These are phyloP conservation scores for Corythaeola cristata DNA, from an alignment of 2,113 vertebrate species.

Conservation along the genomic window DNA sequence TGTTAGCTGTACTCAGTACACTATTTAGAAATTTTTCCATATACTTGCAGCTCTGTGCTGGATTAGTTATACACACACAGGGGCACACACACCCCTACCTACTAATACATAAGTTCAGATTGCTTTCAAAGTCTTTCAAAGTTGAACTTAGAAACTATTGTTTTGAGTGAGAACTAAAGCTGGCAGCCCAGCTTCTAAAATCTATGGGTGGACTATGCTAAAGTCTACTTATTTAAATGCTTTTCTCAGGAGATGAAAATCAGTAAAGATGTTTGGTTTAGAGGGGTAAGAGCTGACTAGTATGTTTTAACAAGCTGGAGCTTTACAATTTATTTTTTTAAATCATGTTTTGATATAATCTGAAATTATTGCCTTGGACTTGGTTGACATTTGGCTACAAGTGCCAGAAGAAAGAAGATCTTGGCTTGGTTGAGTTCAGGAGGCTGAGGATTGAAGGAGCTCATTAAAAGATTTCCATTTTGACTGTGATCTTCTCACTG, in stretches of 20 bases:
- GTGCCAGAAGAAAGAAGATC: neutral
- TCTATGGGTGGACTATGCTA: neutral
- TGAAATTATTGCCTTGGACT: neutral
- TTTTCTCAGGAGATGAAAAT: neutral
- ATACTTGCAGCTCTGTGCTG: neutral
- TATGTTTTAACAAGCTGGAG: neutral
- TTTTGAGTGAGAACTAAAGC: neutral
- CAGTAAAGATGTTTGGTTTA: neutral
- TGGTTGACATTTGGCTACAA: neutral
- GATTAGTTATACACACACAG: neutral
- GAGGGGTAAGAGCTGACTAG: neutral
- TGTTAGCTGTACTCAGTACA: neutral
- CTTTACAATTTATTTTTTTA: neutral
- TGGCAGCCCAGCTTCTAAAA: neutral
- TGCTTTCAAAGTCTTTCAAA: neutral
- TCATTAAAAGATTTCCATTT: neutral
- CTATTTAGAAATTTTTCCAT: neutral
- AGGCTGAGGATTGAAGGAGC: neutral
- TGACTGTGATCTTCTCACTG: neutral
- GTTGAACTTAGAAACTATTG: neutral
- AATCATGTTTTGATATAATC: neutral
- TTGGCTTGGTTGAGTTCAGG: neutral
- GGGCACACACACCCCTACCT: too few species aligned
- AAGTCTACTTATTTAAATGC: neutral
- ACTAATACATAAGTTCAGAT: neutral